phyloP scores from a whole-genome alignment of 2,888 invertebrate species.

The Dryococelus australis region DNA sequence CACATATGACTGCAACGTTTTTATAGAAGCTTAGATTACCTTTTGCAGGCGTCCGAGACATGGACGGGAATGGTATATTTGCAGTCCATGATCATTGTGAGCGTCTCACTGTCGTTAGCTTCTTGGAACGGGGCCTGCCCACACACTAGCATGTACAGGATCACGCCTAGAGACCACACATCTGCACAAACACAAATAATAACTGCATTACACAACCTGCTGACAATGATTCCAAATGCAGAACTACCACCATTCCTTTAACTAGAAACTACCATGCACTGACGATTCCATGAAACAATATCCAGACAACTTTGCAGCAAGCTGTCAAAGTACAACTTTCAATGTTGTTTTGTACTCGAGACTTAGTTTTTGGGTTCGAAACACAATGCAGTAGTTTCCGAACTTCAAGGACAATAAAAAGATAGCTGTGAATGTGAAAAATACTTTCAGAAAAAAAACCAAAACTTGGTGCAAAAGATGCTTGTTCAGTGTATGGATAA shows the following conservation, averaged over 20 bases:
- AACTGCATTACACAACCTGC: no score
- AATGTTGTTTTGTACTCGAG: no score
- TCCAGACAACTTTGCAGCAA: neutral
- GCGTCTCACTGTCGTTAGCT: slow-evolving; percentile 98
- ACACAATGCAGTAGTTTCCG: no score
- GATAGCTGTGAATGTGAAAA: no score
- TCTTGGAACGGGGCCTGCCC: slow-evolving; percentile 98
- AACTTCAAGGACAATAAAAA: no score
- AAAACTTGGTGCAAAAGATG: no score
- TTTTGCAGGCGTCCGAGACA: slow-evolving; percentile 85
- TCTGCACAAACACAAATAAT: slow-evolving; percentile 64
- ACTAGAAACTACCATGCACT: neutral
- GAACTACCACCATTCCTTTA: no score
- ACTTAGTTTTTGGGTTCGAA: no score
- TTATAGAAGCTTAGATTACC: slow-evolving; percentile 59
- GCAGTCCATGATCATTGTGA: slow-evolving; percentile 99
- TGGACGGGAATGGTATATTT: slow-evolving; percentile 92
- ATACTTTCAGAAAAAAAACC: no score
- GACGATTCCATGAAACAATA: neutral
- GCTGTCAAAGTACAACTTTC: no score
- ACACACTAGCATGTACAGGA: slow-evolving; percentile 97
- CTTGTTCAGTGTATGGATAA: no score
- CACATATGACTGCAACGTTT: neutral
- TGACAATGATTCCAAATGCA: no score
- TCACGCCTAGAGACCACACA: slow-evolving; percentile 99